These are phyloP conservation scores for Lordiphosa andalusiaca DNA, from an alignment of 2,888 invertebrate species.

Conservation along the genomic window DNA sequence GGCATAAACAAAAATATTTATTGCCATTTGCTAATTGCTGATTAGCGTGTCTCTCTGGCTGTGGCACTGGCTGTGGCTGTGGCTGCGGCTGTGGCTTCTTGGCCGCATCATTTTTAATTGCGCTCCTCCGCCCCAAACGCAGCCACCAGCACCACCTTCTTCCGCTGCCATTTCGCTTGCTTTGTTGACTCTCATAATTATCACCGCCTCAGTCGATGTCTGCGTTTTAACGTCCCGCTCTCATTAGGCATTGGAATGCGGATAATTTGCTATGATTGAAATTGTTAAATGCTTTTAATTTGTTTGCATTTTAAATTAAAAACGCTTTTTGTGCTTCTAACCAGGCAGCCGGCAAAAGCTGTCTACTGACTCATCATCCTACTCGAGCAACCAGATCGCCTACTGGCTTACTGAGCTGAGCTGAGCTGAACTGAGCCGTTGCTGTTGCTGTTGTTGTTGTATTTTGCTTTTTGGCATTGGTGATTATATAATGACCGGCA, in stretches of 20 bases:
- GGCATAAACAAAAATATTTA: slow-evolving; percentile 54
- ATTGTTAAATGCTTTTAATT: slow-evolving; percentile 62
- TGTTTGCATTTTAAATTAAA: slow-evolving; percentile 67
- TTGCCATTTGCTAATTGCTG: slow-evolving; percentile 63
- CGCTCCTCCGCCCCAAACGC: slow-evolving; percentile 5
- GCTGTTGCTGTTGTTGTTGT: slow-evolving; percentile 1
- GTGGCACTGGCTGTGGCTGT: too few relatives aligned
- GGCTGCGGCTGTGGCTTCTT: too few relatives aligned
- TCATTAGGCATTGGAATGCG: slow-evolving; percentile 60
- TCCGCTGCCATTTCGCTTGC: slow-evolving; percentile 8
- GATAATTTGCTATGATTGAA: slow-evolving; percentile 69
- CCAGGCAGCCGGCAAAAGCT: slow-evolving; percentile 2
- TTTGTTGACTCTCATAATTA: slow-evolving; percentile 58
- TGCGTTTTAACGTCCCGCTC: slow-evolving; percentile 37
- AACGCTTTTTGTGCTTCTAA: slow-evolving; percentile 4
- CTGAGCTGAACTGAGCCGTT: too few relatives aligned
- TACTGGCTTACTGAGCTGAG: slow-evolving; percentile 45
- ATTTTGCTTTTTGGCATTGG: slow-evolving; percentile 19
- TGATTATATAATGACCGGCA: slow-evolving; percentile 34
- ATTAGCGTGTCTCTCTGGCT: slow-evolving; percentile 57
- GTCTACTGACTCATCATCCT: slow-evolving; percentile 41
- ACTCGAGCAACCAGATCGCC: slow-evolving; percentile 43
- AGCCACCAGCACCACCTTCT: slow-evolving; percentile 2
- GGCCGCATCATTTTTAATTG: slow-evolving; percentile 42
- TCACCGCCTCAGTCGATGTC: slow-evolving; percentile 26